phyloP scores from a whole-genome alignment of 2,797 vertebrate species.

The Eidolon dupreanum region DNA sequence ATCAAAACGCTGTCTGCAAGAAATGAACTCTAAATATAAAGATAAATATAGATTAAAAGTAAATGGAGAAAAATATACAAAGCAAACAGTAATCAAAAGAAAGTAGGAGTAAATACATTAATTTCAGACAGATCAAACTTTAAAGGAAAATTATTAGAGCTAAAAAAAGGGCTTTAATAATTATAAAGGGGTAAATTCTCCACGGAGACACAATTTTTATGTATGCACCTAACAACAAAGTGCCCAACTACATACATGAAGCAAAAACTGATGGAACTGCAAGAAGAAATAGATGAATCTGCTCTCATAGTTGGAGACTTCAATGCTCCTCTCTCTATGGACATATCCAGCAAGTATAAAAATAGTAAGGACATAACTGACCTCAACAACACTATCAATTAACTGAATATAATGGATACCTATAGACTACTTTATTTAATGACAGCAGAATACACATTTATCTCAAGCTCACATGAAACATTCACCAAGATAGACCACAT shows the following conservation, averaged over 20 bases:
- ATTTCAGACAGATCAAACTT: not conserved
- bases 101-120: not conserved
- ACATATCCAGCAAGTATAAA: not conserved
- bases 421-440: not conserved
- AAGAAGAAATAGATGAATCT: not conserved
- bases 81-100: not conserved
- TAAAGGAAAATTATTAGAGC: not conserved
- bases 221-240: not conserved
- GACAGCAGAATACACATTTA: not conserved
- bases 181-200: not conserved
- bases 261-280: not conserved
- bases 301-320: not conserved
- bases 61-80: not conserved
- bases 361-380: not conserved
- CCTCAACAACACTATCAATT: not conserved
- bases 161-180: not conserved
- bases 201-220: not conserved
- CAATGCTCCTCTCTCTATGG: not conserved
- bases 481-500: not conserved
- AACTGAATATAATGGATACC: not conserved
- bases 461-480: not conserved
- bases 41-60: not conserved
- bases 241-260: not conserved
- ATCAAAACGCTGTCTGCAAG: not conserved
- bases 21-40: not conserved